These are phyloP conservation scores for Campylomormyrus tamandua DNA, from an alignment of 2,113 vertebrate genomes.

Conservation along the genomic window DNA sequence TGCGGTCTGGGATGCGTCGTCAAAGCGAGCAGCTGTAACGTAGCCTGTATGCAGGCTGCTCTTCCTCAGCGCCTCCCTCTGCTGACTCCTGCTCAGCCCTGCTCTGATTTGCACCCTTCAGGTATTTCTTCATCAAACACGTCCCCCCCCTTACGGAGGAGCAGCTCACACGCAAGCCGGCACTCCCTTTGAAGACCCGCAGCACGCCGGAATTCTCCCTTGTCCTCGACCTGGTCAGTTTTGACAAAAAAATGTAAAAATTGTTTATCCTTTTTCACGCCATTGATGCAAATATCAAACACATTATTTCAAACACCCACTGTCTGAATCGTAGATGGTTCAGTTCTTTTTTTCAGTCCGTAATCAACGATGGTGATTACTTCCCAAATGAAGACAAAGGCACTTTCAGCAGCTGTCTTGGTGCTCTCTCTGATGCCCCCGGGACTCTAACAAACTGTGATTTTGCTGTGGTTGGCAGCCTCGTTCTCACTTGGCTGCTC, in stretches of 20 bases:
- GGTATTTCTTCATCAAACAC: constrained; percentile 98
- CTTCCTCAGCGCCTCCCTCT: too few species aligned
- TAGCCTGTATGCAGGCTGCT: neutral
- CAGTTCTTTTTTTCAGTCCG: neutral
- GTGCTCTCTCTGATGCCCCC: neutral
- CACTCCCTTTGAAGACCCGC: constrained; percentile 92
- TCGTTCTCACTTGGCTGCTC: neutral
- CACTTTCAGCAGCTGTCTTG: too few species aligned
- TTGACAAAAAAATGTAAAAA: neutral
- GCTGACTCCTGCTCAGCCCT: neutral
- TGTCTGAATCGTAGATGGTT: neutral
- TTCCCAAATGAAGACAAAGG: neutral
- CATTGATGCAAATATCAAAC: neutral
- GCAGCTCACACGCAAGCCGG: constrained; percentile 93
- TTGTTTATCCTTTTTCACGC: neutral
- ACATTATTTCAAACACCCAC: neutral
- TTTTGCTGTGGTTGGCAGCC: neutral
- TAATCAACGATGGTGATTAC: neutral
- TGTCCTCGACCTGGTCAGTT: constrained; percentile 87
- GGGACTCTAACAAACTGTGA: neutral
- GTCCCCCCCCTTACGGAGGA: constrained; percentile 96
- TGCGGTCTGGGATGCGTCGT: neutral
- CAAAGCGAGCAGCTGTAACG: neutral
- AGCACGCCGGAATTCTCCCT: constrained; percentile 97
- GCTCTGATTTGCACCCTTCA: constrained; percentile 42